Evolutionary conservation across 2,888 invertebrate genomes (phyloP).

Genomic region (Escarpia spicata): DNA sequence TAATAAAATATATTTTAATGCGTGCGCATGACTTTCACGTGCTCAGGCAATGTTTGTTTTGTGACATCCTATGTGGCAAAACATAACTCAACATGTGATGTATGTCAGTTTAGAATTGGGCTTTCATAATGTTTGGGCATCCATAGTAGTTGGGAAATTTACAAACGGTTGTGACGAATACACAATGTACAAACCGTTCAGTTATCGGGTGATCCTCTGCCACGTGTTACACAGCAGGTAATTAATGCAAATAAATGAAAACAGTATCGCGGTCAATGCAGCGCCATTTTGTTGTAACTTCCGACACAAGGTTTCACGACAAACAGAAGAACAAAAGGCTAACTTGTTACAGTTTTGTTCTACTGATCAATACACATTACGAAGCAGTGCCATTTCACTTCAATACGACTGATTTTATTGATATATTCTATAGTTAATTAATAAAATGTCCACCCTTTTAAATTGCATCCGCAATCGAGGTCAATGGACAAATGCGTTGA

Average conservation of each 20-base stretch:
- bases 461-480: background rate
- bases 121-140: background rate
- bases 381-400: background rate
- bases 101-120: background rate
- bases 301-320: background rate
- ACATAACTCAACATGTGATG: background rate
- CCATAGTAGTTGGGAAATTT: background rate
- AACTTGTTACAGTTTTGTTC: background rate
- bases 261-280: background rate
- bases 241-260: background rate
- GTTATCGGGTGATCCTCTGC: background rate
- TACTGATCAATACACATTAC: background rate
- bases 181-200: background rate
- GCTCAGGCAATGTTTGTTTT: background rate
- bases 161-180: background rate
- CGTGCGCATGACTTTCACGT: background rate
- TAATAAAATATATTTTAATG: background rate
- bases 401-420: background rate
- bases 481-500: background rate
- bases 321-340: background rate
- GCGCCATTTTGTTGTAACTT: conserved; percentile 12
- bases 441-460: background rate
- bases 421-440: background rate
- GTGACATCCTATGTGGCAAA: background rate
- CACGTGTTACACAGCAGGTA: background rate